Evolutionary conservation across 2,113 vertebrate species (phyloP).

Genomic region (Indicator maculatus): DNA sequence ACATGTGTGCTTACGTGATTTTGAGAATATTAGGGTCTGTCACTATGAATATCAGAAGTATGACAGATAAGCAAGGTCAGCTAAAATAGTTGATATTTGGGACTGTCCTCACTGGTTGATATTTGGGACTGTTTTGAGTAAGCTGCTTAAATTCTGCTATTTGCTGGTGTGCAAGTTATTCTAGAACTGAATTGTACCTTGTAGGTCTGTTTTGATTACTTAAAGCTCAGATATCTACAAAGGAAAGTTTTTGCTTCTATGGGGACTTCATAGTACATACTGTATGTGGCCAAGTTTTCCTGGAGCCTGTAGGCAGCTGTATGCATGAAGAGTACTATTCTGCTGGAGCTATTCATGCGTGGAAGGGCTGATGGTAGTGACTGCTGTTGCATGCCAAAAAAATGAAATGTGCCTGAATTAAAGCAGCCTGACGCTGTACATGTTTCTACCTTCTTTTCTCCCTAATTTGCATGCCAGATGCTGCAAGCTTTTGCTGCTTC

Average conservation of each 20-base stretch:
- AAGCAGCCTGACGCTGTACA: background rate
- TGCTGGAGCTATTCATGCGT: slow-evolving; percentile 34
- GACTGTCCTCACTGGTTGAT: background rate
- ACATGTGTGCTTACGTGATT: background rate
- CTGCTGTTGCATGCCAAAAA: slow-evolving; percentile 35
- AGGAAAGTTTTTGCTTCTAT: background rate
- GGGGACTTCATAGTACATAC: background rate
- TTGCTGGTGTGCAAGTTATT: background rate
- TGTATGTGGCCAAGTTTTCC: background rate
- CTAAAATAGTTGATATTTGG: background rate
- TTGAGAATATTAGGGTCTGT: background rate
- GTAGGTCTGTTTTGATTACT: background rate
- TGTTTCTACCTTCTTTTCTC: background rate
- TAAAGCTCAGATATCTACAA: background rate
- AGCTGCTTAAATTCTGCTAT: background rate
- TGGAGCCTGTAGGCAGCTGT: slow-evolving; percentile 36
- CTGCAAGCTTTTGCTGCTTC: background rate
- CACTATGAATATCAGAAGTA: background rate
- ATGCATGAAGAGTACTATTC: background rate
- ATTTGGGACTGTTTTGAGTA: background rate
- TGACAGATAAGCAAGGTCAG: background rate
- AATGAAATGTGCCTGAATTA: slow-evolving; percentile 36
- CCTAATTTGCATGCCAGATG: background rate
- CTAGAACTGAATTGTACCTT: background rate
- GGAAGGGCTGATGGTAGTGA: slow-evolving; percentile 33